A percentile compares a stretch with the other conserved stretches of the same genome.
Conservation (phyloP, 1,140 invertebrate genomes). For the Danaus melanippus region DNA sequence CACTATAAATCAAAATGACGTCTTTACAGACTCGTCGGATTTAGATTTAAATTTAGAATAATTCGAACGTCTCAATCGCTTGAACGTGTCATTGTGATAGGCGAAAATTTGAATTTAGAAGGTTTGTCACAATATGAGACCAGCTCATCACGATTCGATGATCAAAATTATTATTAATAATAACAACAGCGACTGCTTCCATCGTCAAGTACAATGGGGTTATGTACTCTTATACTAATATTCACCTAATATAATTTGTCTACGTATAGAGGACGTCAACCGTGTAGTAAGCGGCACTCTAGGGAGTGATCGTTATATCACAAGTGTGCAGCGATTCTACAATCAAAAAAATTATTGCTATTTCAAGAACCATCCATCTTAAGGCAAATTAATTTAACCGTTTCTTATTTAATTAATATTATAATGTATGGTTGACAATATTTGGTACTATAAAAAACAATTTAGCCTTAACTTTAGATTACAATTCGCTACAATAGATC, state of each 20-base stretch:
- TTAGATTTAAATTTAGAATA: too few species aligned
- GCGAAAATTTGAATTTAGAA: neutral
- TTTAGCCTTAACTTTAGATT: slow-evolving; percentile 18
- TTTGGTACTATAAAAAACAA: slow-evolving; percentile 23
- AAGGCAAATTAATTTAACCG: slow-evolving; percentile 45
- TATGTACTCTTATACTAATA: slow-evolving; percentile 60
- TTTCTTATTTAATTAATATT: slow-evolving; percentile 24
- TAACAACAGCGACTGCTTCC: slow-evolving; percentile 17
- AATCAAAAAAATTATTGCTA: slow-evolving; percentile 62
- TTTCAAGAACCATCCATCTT: slow-evolving; percentile 50
- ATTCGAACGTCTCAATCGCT: too few species aligned
- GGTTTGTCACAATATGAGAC: slow-evolving; percentile 10
- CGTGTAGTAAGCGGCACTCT: slow-evolving; percentile 58
- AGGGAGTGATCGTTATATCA: slow-evolving; percentile 51
- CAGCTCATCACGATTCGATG: neutral
- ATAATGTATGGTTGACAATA: slow-evolving; percentile 26
- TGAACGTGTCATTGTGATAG: too few species aligned
- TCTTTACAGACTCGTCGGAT: too few species aligned
- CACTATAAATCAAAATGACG: too few species aligned
- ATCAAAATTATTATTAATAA: slow-evolving; percentile 7
- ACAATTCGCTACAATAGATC: slow-evolving; percentile 23
- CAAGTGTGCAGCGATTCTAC: slow-evolving; percentile 59
- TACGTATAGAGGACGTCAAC: slow-evolving; percentile 64
- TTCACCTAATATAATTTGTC: slow-evolving; percentile 63
- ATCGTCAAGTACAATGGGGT: slow-evolving; percentile 45